phyloP scores from a whole-genome alignment of 2,797 vertebrate genomes.

The Muscicapa striata region DNA sequence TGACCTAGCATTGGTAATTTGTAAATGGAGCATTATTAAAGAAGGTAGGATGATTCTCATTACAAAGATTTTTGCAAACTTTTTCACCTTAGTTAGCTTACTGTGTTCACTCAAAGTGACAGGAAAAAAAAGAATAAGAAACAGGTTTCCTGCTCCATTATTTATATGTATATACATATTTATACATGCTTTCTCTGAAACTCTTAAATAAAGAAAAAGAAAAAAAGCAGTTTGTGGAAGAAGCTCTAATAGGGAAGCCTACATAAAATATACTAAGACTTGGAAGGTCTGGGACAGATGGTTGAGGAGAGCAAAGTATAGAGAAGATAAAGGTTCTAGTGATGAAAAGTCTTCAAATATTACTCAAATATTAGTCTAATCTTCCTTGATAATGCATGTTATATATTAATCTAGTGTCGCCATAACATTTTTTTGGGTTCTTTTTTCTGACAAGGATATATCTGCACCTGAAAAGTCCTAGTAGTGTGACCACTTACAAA shows the following conservation, averaged over 20 bases:
- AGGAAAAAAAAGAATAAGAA: background rate
- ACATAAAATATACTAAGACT: background rate
- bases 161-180: constrained; percentile 54
- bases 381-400: background rate
- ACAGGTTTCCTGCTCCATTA: constrained; percentile 42
- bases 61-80: background rate
- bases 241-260: background rate
- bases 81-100: constrained; percentile 21
- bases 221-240: background rate
- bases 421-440: background rate
- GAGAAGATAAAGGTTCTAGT: background rate
- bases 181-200: constrained; percentile 29
- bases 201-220: background rate
- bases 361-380: background rate
- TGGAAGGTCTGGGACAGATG: background rate
- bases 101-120: background rate
- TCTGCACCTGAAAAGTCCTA: background rate
- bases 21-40: background rate
- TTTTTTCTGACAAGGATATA: background rate
- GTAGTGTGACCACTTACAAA: background rate
- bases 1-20: background rate
- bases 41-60: background rate
- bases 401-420: background rate
- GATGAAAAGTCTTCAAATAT: background rate
- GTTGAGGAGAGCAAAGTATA: background rate